Percentiles rank a stretch among this genome's conserved stretches.
phyloP scores from a whole-genome alignment of 2,797 vertebrate species.

The Onychomys torridus region DNA sequence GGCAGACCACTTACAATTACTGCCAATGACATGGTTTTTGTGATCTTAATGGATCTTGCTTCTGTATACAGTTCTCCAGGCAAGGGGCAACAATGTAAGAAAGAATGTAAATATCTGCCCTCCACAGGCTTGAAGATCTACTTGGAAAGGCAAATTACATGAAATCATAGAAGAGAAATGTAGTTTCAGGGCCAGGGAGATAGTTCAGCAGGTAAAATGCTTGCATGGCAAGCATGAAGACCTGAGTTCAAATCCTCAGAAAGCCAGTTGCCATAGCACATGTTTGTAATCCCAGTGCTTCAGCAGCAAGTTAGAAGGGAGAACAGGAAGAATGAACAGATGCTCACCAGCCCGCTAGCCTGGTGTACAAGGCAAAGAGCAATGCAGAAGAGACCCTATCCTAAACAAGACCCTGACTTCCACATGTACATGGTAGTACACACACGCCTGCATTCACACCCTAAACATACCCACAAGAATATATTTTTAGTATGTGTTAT shows the following conservation, averaged over 20 bases:
- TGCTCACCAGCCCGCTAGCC: not conserved
- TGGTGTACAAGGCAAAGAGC: not conserved
- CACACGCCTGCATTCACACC: not conserved
- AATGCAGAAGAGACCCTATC: not conserved
- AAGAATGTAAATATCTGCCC: not conserved
- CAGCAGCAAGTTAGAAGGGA: not conserved
- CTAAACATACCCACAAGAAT: not conserved
- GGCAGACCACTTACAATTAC: not conserved
- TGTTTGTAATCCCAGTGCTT: not conserved
- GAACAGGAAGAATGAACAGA: not conserved
- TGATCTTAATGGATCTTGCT: not conserved
- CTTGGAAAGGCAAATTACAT: not conserved
- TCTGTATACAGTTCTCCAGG: not conserved
- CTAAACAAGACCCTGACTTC: not conserved
- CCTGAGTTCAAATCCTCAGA: not conserved
- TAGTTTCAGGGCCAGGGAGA: not conserved
- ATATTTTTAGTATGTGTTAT: conserved; percentile 20
- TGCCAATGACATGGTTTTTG: not conserved
- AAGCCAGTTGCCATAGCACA: not conserved
- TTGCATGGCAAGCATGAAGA: not conserved
- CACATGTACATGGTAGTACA: not conserved
- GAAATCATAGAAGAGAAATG: not conserved
- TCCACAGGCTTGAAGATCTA: conserved; percentile 31
- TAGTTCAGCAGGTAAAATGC: not conserved
- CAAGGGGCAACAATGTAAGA: not conserved